Percentiles rank a stretch among this genome's conserved stretches.
These are phyloP conservation scores for Crotalus viridis DNA, from an alignment of 2,113 vertebrate species.

Conservation along the genomic window DNA sequence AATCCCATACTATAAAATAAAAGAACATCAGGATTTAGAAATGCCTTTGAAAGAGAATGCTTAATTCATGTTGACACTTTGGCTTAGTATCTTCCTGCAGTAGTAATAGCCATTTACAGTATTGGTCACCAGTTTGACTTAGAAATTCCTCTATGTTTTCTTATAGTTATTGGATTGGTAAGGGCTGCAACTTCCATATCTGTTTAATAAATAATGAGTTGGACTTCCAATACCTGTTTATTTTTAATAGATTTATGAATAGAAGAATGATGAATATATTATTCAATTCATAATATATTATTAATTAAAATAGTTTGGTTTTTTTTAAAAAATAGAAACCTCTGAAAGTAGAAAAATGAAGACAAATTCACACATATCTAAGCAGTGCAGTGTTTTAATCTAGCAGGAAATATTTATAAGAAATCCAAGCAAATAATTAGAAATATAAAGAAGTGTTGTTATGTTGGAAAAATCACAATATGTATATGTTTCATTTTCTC, in stretches of 20 bases:
- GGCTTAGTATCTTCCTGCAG: background rate
- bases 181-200: background rate
- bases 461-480: accelerated
- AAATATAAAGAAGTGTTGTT: background rate
- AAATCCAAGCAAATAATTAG: background rate
- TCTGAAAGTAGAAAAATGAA: background rate
- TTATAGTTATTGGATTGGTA: background rate
- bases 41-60: background rate
- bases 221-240: background rate
- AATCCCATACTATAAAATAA: background rate
- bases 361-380: background rate
- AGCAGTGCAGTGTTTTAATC: accelerated
- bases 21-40: background rate
- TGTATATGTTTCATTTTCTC: background rate
- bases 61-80: background rate
- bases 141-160: background rate
- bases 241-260: background rate
- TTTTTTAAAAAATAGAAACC: background rate
- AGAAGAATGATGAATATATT: background rate
- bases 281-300: background rate
- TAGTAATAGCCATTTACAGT: background rate
- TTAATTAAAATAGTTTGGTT: background rate
- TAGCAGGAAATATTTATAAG: accelerated
- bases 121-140: background rate
- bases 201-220: background rate